phyloP scores from a whole-genome alignment of 1,140 invertebrate species.

The Cataglyphis hispanica region DNA sequence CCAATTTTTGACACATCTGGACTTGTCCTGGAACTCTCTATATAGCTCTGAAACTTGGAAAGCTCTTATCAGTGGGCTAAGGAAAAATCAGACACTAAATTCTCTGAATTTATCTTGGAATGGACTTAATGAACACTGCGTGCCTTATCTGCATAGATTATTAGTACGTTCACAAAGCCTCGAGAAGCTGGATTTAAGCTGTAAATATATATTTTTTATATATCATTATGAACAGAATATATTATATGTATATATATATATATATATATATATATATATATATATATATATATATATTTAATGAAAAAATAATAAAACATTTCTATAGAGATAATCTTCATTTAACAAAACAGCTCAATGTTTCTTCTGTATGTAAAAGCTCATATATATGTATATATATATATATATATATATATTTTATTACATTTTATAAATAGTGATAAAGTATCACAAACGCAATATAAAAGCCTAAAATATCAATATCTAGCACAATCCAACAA shows the following conservation, averaged over 20 bases:
- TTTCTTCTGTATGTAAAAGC: background rate
- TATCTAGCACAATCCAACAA: background rate
- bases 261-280: background rate
- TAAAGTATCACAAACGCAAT: background rate
- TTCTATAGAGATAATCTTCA: background rate
- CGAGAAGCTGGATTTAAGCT: slow-evolving; percentile 73
- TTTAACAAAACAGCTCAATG: background rate
- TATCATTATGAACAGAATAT: background rate
- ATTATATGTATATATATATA: no score
- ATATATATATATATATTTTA: background rate
- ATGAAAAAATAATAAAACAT: background rate
- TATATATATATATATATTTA: no score
- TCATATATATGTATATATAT: background rate
- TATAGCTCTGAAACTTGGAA: slow-evolving; percentile 75
- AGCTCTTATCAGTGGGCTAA: slow-evolving; percentile 76
- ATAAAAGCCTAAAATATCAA: background rate
- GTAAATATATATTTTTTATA: no score
- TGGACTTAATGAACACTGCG: slow-evolving; percentile 72
- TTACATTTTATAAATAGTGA: background rate
- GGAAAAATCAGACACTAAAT: slow-evolving; percentile 72
- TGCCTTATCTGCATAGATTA: slow-evolving; percentile 67
- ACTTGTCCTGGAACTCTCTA: slow-evolving; percentile 86
- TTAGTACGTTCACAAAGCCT: slow-evolving; percentile 68
- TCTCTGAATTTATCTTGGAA: slow-evolving; percentile 85
- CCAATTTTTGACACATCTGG: slow-evolving; percentile 79